A percentile compares a stretch with the other conserved stretches of the same genome.
Evolutionary conservation across 2,113 vertebrate species (phyloP).

Genomic region (Atrichornis clamosus): DNA sequence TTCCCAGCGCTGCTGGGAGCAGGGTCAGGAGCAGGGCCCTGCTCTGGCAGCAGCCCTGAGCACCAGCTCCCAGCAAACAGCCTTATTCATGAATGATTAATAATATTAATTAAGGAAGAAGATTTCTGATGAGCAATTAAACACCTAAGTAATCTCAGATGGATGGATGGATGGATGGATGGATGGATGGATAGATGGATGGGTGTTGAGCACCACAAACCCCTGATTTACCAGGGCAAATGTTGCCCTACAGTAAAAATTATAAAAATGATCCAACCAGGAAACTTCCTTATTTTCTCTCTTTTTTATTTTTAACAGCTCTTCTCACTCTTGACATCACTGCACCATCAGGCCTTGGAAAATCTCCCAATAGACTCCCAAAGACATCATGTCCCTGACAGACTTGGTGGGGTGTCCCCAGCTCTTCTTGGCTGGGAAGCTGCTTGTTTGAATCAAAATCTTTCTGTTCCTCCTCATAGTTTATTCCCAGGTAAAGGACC

Average conservation of each 20-base stretch:
- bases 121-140: not conserved
- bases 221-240: not conserved
- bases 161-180: not conserved
- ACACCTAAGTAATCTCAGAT: not conserved
- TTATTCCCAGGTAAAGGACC: not conserved
- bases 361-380: not conserved
- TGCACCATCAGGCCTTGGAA: not conserved
- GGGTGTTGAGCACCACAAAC: not conserved
- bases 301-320: not conserved
- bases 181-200: not conserved
- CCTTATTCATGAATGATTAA: not conserved
- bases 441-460: not conserved
- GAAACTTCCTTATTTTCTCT: not conserved
- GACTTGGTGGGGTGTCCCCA: not conserved
- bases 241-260: fast-evolving
- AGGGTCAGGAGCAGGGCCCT: not conserved
- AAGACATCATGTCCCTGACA: fast-evolving
- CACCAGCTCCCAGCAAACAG: not conserved
- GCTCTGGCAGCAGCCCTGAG: not conserved
- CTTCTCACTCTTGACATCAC: not conserved
- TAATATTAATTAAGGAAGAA: not conserved
- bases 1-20: not conserved
- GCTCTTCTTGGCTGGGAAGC: not conserved
- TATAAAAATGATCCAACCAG: not conserved
- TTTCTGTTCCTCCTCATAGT: not conserved